Evolutionary conservation across 2,113 vertebrate species (phyloP), one percentile per base, ranked within the genome.

Genomic region (Vanacampus margaritifer): DNA sequence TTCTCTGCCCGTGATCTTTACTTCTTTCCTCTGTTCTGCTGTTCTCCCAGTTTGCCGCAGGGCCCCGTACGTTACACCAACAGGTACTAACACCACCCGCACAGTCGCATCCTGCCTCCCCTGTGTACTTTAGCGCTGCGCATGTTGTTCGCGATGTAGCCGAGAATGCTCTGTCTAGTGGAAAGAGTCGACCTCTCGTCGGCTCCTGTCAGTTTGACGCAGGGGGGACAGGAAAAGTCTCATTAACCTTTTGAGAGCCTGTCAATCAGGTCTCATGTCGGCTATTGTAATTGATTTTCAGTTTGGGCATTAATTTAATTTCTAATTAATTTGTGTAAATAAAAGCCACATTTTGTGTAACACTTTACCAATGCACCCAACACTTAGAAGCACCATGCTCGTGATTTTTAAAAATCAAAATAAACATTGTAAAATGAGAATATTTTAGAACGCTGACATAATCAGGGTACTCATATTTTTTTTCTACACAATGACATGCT

Each of bases 51-150:
- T 95, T 95, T 94, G 92, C 92, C 84, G 91, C 94, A 93, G 94
- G 93, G 89, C 94, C 93, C 87, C 94, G 94, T 90, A 92, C 93
- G 92, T 94, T 95, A 93, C 94, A 95, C 91, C 94, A 95, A 93
- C 94, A 95, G 94, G 94, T 95, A 95, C 93, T 94, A 91, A 90
- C 86, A 79, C 46, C 39, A 41, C 66, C 71, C 67, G 81, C 66
- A 78, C 65, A 80, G 46, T 64, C 46, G 23, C 60, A 62, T 59
- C 72, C 36, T 65, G 32, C 68, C 65, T 58, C 60, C 48, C 50
- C 46, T 60, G 19, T 68, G 26, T 70, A 35, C 59, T 39, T 26
- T 74, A 68, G 65, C 63, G 8, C 67, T 67, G 23, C 81, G 79
- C 82, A 85, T 80, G 72, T 75, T 67, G 24, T 81, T 43, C 17